Base-by-base conservation (phyloP, 2,113 vertebrate genomes). In the Vombatus ursinus region DNA sequence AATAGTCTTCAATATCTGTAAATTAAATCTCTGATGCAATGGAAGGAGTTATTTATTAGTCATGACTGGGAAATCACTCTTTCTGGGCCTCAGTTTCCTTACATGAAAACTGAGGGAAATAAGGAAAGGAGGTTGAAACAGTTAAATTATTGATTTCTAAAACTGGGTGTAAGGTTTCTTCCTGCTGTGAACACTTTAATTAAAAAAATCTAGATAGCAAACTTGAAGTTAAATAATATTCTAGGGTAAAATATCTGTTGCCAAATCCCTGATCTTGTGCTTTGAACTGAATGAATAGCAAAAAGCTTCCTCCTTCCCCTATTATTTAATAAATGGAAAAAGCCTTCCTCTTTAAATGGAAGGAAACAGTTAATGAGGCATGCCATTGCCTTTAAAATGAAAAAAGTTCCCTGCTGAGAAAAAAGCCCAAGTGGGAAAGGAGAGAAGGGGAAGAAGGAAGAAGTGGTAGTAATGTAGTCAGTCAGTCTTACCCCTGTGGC, bases 281-380 rank as follows among this genome's bases (percentile, higher is more conserved):
- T 95, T 97, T 94, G 97, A 96, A 96, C 93, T 96, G 89, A 96
- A 95, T 93, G 95, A 96, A 97, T 90, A 97, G 95, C 94, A 94
- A 91, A 26, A 57, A 89, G 95, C 52, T 92, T 89, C 48, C 28
- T 51, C 28, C 28, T 51, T 50, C 52, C 94, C 96, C 96, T 91
- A 53, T 14, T 91, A 97, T 98, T 96, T 97, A 98, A 97, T 97
- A 93, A 96, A 57, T 96, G 91, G 96, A 96, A 96, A 97, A 96
- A 93, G 90, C 54, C 0, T 77, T 47, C 68, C 92, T 95, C 93
- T 96, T 97, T 96, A 93, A 95, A 97, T 95, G 52, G 94, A 95
- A 98, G 96, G 97, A 97, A 97, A 68, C 90, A 92, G 97, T 96
- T 97, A 97, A 98, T 93, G 96, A 97, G 97, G 94, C 96, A 95